A percentile compares a stretch with the other conserved stretches of the same genome.
Conservation (phyloP, 2,797 vertebrate species). For the Pantherophis vulpinus region DNA sequence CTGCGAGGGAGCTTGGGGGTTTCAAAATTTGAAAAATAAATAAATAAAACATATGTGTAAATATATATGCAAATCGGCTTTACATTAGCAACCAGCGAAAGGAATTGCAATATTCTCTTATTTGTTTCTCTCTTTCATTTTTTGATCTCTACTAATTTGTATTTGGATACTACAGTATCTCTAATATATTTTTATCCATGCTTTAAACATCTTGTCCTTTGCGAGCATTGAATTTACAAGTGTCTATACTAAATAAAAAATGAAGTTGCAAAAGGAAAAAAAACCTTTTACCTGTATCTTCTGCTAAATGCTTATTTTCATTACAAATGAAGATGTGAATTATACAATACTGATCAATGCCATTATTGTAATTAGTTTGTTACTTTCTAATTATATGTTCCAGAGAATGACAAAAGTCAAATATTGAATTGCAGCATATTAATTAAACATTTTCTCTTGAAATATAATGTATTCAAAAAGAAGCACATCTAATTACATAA, state of each 20-base stretch:
- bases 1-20: background rate
- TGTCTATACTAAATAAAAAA: background rate
- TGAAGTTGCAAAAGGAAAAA: background rate
- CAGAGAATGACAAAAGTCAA: conserved; percentile 39
- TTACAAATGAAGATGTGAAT: conserved; percentile 19
- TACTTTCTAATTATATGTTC: conserved; percentile 36
- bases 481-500: conserved; percentile 22
- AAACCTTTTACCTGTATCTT: background rate
- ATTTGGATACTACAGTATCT: background rate
- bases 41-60: background rate
- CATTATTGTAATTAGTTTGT: conserved; percentile 30
- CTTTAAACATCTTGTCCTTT: background rate
- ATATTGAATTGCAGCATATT: conserved; percentile 29
- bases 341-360: conserved; percentile 31
- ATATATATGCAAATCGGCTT: background rate
- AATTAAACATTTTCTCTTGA: conserved; percentile 28
- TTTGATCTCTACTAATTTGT: background rate
- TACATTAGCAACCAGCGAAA: background rate
- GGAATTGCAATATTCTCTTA: background rate
- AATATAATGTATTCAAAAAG: conserved; percentile 31
- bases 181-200: background rate
- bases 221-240: background rate
- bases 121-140: conserved; percentile 4
- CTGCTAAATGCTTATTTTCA: conserved; percentile 1
- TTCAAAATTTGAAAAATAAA: background rate